Base-by-base conservation (phyloP, 1,140 invertebrate species). In the Harpegnathos saltator region DNA sequence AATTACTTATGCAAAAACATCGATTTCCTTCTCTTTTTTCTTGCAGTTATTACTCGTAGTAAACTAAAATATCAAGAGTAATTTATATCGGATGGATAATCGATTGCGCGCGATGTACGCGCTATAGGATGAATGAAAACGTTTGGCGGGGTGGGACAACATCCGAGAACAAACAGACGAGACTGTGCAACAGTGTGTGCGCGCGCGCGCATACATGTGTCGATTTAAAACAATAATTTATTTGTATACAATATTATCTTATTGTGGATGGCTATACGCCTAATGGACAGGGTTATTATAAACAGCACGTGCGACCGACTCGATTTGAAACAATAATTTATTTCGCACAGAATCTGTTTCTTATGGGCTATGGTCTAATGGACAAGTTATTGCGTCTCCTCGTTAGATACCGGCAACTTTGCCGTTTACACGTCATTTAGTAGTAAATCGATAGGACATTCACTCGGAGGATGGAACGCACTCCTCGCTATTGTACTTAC, bases 301-400 rank as follows among this genome's bases (percentile, higher is more conserved):
- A 44, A 82, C 73, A 85, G 71, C 71, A 80, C 56, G 56, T 77
- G 75, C 38, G 38, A 44, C 38, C 38, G 38, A 9, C 38, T 44
- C 3, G 86, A 77, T 87, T 87, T 71, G 75, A 77, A 87, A 87
- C 75, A 87, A 87, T 88, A 87, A 88, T 72, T 87, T 87, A 88
- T 63, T 87, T 24, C 38, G 15, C 81, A 86, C 74, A 90, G 61
- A 90, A 90, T 50, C n/a, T 83, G 88, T 88, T 88, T 88, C 73
- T 86, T 87, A 86, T 71, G 74, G n/a, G 48, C 85, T 90, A 87
- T 88, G n/a, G 56, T 52, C 80, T 89, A 89, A 26, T 91, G 89
- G 91, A 91, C 91, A 91, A 66, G 82, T 90, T 91, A 91, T 91
- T 91, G 90, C 88, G 85, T 85, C 74, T 89, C 65, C 38, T 82